phyloP scores from a whole-genome alignment of 1,140 invertebrate genomes.

The Bombus ignitus region DNA sequence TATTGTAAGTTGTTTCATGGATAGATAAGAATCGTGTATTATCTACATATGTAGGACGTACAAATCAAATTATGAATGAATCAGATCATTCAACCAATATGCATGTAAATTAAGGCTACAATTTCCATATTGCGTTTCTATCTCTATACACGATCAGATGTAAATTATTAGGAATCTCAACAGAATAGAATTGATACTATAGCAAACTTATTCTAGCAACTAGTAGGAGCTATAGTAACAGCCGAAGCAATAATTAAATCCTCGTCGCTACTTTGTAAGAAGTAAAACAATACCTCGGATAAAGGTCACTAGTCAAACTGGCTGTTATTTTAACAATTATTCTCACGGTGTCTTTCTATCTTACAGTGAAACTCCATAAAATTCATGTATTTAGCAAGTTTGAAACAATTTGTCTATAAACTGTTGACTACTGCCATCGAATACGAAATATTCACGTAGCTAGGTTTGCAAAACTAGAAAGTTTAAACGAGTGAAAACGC shows the following conservation, averaged over 20 bases:
- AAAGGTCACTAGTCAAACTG: constrained; percentile 35
- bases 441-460: no score
- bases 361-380: background rate
- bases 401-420: no score
- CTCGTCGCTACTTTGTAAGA: background rate
- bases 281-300: constrained; percentile 31
- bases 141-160: background rate
- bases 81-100: background rate
- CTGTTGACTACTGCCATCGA: background rate
- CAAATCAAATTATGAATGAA: background rate
- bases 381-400: no score
- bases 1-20: constrained; percentile 35
- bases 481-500: background rate
- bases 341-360: background rate
- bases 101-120: background rate
- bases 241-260: no score
- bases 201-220: no score
- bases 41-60: background rate
- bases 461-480: background rate
- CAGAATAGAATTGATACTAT: no score
- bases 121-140: background rate
- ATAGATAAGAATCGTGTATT: background rate
- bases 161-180: no score
- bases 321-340: background rate
- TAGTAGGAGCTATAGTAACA: no score